Base-by-base conservation (phyloP, 2,888 invertebrate genomes). In the Conus canariensis region DNA sequence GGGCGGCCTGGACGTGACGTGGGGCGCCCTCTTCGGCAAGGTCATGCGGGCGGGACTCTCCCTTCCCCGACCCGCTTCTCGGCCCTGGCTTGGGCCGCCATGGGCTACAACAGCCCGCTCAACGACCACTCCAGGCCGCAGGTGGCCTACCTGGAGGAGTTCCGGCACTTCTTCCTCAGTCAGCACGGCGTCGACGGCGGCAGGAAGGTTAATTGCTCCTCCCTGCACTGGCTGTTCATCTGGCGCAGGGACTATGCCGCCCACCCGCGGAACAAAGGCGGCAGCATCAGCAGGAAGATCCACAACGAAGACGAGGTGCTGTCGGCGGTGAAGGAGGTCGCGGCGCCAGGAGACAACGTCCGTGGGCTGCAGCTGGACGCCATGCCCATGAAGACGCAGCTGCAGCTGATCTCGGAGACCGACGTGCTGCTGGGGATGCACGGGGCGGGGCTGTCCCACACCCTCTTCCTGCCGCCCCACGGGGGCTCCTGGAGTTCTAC, bases 361-460 rank as follows among this genome's bases (percentile, higher is more conserved):
- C 64, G 25, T 1, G 91, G 91, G 12, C 70, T 94, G 16, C 95
- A 96, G 92, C 92, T 96, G 19, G 96, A 96, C 82, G 74, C 91
- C 9, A 92, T 95, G 86, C 80, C 93, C 12, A 94, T 96, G 93
- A 82, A 91, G 16, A 88, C 94, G 25, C 96, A 96, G 92, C 92
- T 96, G 59, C 70, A 93, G 80, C 56, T 93, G 4, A 93, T 96
- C 12, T 74, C 94, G 3, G 91, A 92, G 16, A 95, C 96, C 2
- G 96, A 96, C 92, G 94, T 96, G 87, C 92, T 96, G 22, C 93
- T 96, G 1, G 96, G 96, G 3, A 96, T 96, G 95, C 96, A 96
- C 82, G 96, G 96, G 9, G 96, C 96, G 5, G 96, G 96, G 5
- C 92, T 96, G 45, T 94, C 95, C 6, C 95, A 95, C 87, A 93